A percentile compares a stretch with the other conserved stretches of the same genome.
phyloP scores from a whole-genome alignment of 2,113 vertebrate species.

The Xenotilapia longispinis region DNA sequence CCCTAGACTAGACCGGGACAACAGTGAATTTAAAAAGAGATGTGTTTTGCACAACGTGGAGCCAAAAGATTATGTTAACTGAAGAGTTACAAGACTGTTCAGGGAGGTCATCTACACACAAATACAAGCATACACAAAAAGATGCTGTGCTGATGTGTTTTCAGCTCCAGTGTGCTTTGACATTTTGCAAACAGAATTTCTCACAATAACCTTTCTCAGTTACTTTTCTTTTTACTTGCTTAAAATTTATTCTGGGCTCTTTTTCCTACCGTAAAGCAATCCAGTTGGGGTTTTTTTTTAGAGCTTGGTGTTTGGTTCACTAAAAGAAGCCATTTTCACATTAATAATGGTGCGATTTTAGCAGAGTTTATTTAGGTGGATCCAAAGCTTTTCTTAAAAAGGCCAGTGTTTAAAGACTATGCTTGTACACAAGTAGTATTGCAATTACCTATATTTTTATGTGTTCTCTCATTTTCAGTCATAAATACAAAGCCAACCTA shows the following conservation, averaged over 20 bases:
- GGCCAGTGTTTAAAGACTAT: not conserved
- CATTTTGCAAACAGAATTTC: not conserved
- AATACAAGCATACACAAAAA: not conserved
- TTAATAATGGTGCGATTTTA: not conserved
- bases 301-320: not conserved
- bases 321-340: not conserved
- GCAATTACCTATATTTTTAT: not conserved
- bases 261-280: not conserved
- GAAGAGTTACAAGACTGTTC: not conserved
- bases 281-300: accelerated
- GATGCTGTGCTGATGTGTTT: not conserved
- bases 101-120: not conserved
- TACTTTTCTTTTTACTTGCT: not conserved
- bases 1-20: not conserved
- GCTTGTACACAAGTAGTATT: not conserved
- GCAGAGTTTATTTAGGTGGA: not conserved
- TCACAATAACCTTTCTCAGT: not conserved
- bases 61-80: not conserved
- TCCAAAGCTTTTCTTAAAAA: not conserved
- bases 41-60: not conserved
- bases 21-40: not conserved
- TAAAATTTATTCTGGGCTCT: not conserved
- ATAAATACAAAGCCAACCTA: not conserved
- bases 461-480: not conserved
- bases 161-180: not conserved